These are phyloP conservation scores for Stichopus chloronotus DNA, from an alignment of 35 echinoderm and acorn worm species.

Conservation along the genomic window DNA sequence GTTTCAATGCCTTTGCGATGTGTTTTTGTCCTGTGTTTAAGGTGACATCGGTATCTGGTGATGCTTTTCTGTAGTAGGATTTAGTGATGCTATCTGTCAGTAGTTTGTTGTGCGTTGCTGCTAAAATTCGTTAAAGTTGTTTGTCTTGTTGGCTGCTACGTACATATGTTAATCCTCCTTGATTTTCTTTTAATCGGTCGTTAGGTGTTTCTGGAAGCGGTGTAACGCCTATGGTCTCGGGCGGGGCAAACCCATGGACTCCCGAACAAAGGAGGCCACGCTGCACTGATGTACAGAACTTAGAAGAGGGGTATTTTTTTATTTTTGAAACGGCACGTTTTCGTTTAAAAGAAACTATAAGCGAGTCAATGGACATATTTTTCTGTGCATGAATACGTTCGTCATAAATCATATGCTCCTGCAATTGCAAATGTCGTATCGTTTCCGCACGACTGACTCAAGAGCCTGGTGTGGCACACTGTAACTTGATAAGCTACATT, in stretches of 20 bases:
- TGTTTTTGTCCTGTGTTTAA: background rate
- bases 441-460: no score
- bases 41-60: background rate
- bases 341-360: no score
- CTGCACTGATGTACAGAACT: background rate
- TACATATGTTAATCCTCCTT: background rate
- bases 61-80: background rate
- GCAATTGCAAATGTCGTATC: no score
- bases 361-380: no score
- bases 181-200: background rate
- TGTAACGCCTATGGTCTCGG: no score
- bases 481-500: no score
- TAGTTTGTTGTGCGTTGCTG: conserved; percentile 1
- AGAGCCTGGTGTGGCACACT: no score
- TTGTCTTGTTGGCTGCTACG: background rate
- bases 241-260: background rate
- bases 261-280: background rate
- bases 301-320: background rate
- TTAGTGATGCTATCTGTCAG: conserved; percentile 4
- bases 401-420: no score
- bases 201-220: background rate
- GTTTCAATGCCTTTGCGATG: background rate
- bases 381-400: no score
- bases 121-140: background rate
- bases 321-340: no score